These are phyloP conservation scores for Gymnosoma rotundatum DNA, from an alignment of 2,888 invertebrate species.

Conservation along the genomic window DNA sequence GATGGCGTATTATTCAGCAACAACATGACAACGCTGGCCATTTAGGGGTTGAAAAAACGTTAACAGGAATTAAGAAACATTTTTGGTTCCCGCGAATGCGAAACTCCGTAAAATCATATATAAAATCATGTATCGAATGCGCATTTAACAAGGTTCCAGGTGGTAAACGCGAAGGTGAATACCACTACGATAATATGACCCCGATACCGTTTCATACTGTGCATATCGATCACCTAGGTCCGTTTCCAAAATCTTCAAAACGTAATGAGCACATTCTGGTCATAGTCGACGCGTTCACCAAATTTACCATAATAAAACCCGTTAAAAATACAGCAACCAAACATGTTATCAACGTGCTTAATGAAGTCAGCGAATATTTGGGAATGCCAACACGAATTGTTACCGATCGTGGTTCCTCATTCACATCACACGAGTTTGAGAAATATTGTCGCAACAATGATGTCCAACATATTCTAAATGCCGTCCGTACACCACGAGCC, in stretches of 20 bases:
- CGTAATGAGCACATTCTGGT: slow-evolving; percentile 57
- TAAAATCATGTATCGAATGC: slow-evolving; percentile 72
- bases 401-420: slow-evolving; percentile 73
- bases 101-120: slow-evolving; percentile 44
- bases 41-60: slow-evolving; percentile 18
- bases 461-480: slow-evolving; percentile 72
- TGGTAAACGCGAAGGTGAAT: slow-evolving; percentile 57
- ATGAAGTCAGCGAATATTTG: slow-evolving; percentile 62
- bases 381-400: slow-evolving; percentile 73
- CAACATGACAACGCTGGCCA: slow-evolving; percentile 44
- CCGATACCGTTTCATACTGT: slow-evolving; percentile 55
- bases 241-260: slow-evolving; percentile 53
- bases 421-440: slow-evolving; percentile 70
- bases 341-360: slow-evolving; percentile 24
- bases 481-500: slow-evolving; percentile 72
- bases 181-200: slow-evolving; percentile 44
- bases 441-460: slow-evolving; percentile 64
- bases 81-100: slow-evolving; percentile 66
- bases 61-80: slow-evolving; percentile 7
- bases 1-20: slow-evolving; percentile 26
- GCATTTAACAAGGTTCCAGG: slow-evolving; percentile 75
- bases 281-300: slow-evolving; percentile 62
- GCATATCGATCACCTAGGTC: slow-evolving; percentile 55
- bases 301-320: slow-evolving; percentile 45
- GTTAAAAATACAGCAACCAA: slow-evolving; percentile 49